A percentile compares a stretch with the other conserved stretches of the same genome.
Evolutionary conservation across 2,797 vertebrate genomes (phyloP).

Genomic region (Halcyon badia): DNA sequence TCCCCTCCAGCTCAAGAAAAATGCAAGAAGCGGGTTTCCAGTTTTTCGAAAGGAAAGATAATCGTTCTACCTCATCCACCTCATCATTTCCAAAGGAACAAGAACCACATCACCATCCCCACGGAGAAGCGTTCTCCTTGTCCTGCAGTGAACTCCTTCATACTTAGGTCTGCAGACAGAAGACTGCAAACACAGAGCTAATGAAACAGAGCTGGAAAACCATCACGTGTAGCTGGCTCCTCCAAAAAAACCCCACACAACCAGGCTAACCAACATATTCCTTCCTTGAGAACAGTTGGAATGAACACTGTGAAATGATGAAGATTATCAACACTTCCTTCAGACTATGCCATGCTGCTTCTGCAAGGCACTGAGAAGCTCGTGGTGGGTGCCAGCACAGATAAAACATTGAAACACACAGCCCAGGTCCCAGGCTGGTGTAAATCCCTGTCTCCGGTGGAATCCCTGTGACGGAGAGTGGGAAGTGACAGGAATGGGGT

Average conservation of each 20-base stretch:
- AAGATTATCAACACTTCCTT: accelerated
- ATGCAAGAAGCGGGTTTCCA: not conserved
- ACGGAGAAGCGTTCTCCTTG: not conserved
- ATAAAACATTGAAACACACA: accelerated
- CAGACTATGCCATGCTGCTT: not conserved
- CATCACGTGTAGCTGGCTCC: accelerated
- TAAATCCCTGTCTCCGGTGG: not conserved
- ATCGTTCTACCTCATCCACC: not conserved
- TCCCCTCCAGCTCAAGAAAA: not conserved
- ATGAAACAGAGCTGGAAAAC: not conserved
- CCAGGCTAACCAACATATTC: not conserved
- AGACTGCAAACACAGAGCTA: not conserved
- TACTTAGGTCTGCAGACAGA: not conserved
- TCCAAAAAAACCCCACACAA: not conserved
- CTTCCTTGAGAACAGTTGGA: not conserved
- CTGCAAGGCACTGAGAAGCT: not conserved
- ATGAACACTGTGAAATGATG: not conserved
- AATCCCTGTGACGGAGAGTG: not conserved
- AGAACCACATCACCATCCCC: not conserved
- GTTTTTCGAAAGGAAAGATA: not conserved
- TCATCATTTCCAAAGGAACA: not conserved
- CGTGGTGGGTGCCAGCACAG: not conserved
- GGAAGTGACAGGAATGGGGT: not conserved
- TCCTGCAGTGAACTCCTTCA: not conserved
- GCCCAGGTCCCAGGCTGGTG: not conserved